Conservation (phyloP, 1,140 invertebrate species). For the Drosophila parvula region DNA sequence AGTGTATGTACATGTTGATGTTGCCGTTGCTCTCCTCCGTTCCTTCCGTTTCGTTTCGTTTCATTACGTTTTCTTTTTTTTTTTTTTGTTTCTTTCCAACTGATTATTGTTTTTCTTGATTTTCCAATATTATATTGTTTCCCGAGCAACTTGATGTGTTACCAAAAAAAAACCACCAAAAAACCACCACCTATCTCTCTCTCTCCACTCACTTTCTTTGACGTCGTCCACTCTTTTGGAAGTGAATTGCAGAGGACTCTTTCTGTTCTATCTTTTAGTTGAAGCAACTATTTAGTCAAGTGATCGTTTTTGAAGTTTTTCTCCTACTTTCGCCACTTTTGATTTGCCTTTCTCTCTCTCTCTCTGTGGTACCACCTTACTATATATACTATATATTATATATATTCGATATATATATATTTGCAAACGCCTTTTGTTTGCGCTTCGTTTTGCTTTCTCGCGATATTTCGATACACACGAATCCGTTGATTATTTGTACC, state of each 20-base stretch:
- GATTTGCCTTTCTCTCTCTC: constrained; percentile 28
- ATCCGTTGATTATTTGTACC: constrained; percentile 58
- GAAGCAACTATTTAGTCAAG: constrained; percentile 34
- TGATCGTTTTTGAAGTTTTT: constrained; percentile 31
- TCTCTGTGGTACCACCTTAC: constrained; percentile 24
- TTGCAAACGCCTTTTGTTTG: constrained; percentile 40
- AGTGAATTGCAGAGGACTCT: constrained; percentile 24
- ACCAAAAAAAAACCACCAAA: background rate
- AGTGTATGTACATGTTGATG: constrained; percentile 57
- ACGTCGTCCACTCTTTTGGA: constrained; percentile 17
- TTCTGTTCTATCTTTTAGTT: constrained; percentile 43
- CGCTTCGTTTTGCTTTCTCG: constrained; percentile 39
- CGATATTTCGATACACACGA: constrained; percentile 42
- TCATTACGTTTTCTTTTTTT: constrained; percentile 13
- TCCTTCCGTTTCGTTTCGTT: constrained; percentile 28
- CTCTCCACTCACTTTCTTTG: constrained; percentile 38
- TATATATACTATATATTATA: constrained; percentile 10
- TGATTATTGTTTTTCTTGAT: constrained; percentile 20
- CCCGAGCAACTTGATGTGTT: constrained; percentile 60
- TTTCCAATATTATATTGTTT: constrained; percentile 29
- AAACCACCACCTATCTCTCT: constrained; percentile 1
- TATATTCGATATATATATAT: constrained; percentile 4
- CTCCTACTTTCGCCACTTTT: constrained; percentile 38
- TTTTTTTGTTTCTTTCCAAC: background rate
- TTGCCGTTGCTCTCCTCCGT: constrained; percentile 56